Percentiles rank a stretch among this genome's conserved stretches.
These are phyloP conservation scores for Chunga burmeisteri DNA, from an alignment of 2,113 vertebrate species.

Conservation along the genomic window DNA sequence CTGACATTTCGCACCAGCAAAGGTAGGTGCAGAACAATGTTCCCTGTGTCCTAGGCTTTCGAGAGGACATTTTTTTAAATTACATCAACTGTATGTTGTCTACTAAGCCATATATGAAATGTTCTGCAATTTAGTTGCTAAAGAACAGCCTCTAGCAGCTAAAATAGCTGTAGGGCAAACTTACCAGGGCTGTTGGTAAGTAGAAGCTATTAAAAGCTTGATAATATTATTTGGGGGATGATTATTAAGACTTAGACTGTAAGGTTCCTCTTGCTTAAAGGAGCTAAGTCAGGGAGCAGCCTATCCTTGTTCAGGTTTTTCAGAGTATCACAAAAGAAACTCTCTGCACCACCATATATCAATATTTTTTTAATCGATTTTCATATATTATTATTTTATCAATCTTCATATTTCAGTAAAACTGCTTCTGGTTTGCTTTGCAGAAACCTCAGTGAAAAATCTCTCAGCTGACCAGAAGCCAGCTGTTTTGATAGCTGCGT, in stretches of 20 bases:
- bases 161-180: background rate
- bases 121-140: background rate
- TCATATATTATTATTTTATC: no score
- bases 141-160: background rate
- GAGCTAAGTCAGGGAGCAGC: background rate
- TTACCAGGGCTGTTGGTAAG: background rate
- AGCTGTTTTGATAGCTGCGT: background rate
- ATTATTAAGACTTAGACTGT: background rate
- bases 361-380: no score
- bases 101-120: background rate
- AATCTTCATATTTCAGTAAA: background rate
- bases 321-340: background rate
- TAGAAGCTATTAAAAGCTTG: background rate
- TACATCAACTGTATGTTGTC: background rate
- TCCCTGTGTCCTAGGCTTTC: background rate
- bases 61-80: background rate
- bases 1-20: constrained; percentile 97
- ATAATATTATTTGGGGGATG: background rate
- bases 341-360: background rate
- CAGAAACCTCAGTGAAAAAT: background rate
- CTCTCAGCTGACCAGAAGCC: background rate
- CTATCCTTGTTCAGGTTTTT: background rate
- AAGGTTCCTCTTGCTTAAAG: background rate
- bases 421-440: background rate
- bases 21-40: constrained; percentile 72